Evolutionary conservation across 2,888 invertebrate species (phyloP).

Genomic region (Epinotia brunnichana): DNA sequence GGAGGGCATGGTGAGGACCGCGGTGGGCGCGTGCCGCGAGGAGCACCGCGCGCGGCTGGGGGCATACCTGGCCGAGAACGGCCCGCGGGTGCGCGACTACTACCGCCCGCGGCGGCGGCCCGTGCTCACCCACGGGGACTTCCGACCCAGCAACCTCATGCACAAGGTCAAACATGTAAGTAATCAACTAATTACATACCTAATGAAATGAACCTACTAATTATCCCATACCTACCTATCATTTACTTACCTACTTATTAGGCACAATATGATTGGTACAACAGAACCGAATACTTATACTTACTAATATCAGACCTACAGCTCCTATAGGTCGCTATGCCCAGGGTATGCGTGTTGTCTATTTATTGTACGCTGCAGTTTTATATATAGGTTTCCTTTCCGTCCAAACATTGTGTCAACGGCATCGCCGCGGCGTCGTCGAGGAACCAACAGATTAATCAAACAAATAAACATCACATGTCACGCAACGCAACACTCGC

Average conservation of each 20-base stretch:
- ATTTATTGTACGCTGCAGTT: background rate
- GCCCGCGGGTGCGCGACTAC: slow-evolving; percentile 45
- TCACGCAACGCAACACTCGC: background rate
- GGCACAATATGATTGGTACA: too few species aligned
- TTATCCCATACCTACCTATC: too few species aligned
- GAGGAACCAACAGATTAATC: background rate
- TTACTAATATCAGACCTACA: too few species aligned
- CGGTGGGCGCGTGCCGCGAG: slow-evolving; percentile 49
- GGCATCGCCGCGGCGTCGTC: background rate
- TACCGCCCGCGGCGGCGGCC: slow-evolving; percentile 49
- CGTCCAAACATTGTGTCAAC: background rate
- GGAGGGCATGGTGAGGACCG: slow-evolving; percentile 39
- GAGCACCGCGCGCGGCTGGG: slow-evolving; percentile 53
- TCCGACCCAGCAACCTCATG: slow-evolving; percentile 60
- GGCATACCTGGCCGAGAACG: slow-evolving; percentile 47
- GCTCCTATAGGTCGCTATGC: too few species aligned
- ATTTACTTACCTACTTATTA: too few species aligned
- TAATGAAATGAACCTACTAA: too few species aligned
- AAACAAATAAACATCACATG: background rate
- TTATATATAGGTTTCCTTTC: background rate
- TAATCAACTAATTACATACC: background rate
- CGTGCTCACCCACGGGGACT: slow-evolving; percentile 64
- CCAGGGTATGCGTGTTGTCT: background rate
- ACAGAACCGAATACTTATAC: too few species aligned
- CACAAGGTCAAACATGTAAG: slow-evolving; percentile 25